These are phyloP conservation scores for Drosophila persimilis DNA, from an alignment of 1,140 invertebrate genomes.

Conservation along the genomic window DNA sequence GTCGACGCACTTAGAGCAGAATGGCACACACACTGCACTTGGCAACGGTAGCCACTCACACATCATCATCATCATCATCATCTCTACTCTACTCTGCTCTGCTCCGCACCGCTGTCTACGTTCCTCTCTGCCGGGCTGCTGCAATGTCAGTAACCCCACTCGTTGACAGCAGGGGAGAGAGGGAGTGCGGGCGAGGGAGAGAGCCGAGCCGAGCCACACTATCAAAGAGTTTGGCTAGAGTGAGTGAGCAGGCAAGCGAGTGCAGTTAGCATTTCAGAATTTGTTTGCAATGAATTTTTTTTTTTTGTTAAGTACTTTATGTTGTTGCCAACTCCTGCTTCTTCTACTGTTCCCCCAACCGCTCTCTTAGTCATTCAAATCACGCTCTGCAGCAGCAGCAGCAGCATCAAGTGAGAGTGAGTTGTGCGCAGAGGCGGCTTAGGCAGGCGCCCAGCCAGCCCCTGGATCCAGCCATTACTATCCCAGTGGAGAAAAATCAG, in stretches of 20 bases:
- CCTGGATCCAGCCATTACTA: constrained; percentile 14
- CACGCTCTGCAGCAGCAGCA: constrained; percentile 30
- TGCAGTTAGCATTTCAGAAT: constrained; percentile 66
- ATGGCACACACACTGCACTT: constrained; percentile 25
- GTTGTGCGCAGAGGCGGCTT: constrained; percentile 50
- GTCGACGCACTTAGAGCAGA: too few species aligned
- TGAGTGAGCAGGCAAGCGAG: constrained; percentile 27
- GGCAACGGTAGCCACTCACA: constrained; percentile 30
- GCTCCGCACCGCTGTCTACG: constrained; percentile 22
- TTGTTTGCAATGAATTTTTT: constrained; percentile 64
- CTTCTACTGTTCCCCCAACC: constrained; percentile 26
- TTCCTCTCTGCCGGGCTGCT: constrained; percentile 56
- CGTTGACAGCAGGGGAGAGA: constrained; percentile 40
- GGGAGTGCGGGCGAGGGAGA: constrained; percentile 10
- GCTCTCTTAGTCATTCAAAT: constrained; percentile 70
- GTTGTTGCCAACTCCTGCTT: constrained; percentile 67
- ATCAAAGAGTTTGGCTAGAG: too few species aligned
- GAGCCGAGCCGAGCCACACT: neutral
- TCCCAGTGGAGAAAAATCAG: constrained; percentile 37
- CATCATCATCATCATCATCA: constrained; percentile 7
- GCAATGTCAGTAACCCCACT: constrained; percentile 81
- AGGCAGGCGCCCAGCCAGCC: constrained; percentile 1
- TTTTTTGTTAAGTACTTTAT: constrained; percentile 50
- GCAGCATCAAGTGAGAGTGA: constrained; percentile 74
- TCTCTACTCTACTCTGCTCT: neutral